Evolutionary conservation across 2,113 vertebrate species (phyloP), one percentile per base, ranked within the genome.

Genomic region (Rostratula benghalensis): DNA sequence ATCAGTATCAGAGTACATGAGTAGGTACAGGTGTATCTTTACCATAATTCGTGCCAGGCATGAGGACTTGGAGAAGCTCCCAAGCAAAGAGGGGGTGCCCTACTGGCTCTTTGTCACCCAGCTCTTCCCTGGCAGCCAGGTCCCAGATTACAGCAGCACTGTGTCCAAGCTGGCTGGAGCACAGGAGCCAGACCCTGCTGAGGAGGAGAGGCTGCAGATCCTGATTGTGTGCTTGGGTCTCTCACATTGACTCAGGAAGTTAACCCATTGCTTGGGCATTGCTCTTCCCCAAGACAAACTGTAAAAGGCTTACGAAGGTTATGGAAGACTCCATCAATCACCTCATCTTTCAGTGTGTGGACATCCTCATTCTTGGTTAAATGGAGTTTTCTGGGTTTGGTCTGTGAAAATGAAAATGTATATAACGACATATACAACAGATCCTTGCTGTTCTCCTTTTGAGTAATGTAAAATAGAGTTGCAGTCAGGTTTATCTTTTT

Each of bases 201-300:
- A 71, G 51, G 37, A 25, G 22, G 16, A 31, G 69, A 74, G 46
- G 28, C 67, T 83, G 67, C 31, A 33, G 31, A 15, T 70, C 27
- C 27, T 1, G 3, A 4, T 1, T 0, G 33, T 33, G 46, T 1
- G 0, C 30, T 20, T 45, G 13, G 18, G 33, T 17, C 10, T 30
- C 35, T 56, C 0, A 0, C 2, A 2, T 39, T 21, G 19, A 1
- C 27, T 61, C 2, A 3, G 54, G 43, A 79, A 50, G 17, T 76
- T 39, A 39, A 19, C 30, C 16, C 18, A 0, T 43, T 61, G 22
- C 51, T 53, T 78, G 73, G 67, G 50, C 9, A 1, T 5, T 45
- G 63, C 25, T 76, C 31, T 73, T 89, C 23, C 45, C 37, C 23
- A 21, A 80, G 64, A 13, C 30, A n/a, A 69, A 24, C 37, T 54